These are phyloP conservation scores for Hoplostethus mediterraneus DNA, from an alignment of 2,797 vertebrate genomes.

Conservation along the genomic window DNA sequence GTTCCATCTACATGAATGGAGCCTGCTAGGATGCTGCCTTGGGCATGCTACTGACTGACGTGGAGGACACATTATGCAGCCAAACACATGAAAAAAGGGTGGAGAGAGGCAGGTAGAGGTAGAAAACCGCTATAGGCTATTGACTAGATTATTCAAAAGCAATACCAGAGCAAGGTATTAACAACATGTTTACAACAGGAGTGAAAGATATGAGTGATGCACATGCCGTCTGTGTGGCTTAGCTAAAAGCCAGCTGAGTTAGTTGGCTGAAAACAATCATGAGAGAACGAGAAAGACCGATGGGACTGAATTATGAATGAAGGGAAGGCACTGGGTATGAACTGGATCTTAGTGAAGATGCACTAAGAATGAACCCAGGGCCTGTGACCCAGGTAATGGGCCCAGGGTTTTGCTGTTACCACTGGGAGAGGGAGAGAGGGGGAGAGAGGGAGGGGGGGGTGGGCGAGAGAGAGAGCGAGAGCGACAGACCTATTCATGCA, in stretches of 20 bases:
- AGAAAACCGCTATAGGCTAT: background rate
- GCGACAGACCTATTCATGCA: conserved; percentile 33
- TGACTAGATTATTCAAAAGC: conserved; percentile 3
- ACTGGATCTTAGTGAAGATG: conserved; percentile 62
- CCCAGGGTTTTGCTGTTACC: conserved; percentile 32
- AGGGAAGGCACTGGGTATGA: conserved; percentile 72
- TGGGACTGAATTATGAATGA: conserved; percentile 78
- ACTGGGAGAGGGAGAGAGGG: conserved; percentile 33
- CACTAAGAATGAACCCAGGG: conserved; percentile 68
- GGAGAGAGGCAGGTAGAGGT: background rate
- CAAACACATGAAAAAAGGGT: background rate
- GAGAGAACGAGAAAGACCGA: conserved; percentile 32
- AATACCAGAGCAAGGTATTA: background rate
- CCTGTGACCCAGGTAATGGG: conserved; percentile 67
- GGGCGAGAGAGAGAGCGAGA: background rate
- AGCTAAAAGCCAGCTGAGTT: conserved; percentile 20
- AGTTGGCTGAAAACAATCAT: conserved; percentile 21
- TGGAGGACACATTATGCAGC: conserved; percentile 63
- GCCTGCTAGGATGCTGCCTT: conserved; percentile 65
- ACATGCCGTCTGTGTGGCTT: conserved; percentile 5
- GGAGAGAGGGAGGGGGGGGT: background rate
- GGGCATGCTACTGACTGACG: conserved; percentile 60
- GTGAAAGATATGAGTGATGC: background rate
- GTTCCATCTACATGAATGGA: conserved; percentile 61
- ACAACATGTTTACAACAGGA: too few species aligned